A percentile compares a stretch with the other conserved stretches of the same genome.
Evolutionary conservation across 1,140 invertebrate species (phyloP).

Genomic region (Cotesia glomerata): DNA sequence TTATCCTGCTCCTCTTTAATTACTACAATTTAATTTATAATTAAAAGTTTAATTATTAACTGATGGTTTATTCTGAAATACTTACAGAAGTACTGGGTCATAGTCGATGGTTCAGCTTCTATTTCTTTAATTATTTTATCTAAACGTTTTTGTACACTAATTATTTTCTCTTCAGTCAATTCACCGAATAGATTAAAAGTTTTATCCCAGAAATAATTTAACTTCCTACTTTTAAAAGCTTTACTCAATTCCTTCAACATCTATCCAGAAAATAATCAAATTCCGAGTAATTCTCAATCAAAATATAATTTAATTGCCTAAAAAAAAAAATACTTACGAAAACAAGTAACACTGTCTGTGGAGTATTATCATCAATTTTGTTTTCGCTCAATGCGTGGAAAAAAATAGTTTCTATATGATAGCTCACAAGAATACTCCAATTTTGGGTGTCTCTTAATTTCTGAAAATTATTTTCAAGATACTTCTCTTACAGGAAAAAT

Average conservation of each 20-base stretch:
- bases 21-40: constrained; percentile 4
- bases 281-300: not conserved
- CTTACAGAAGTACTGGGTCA: constrained; percentile 41
- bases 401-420: constrained; percentile 49
- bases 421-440: constrained; percentile 40
- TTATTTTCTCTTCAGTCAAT: not conserved
- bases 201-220: constrained; percentile 42
- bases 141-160: constrained; percentile 24
- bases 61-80: not conserved
- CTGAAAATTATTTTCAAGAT: constrained; percentile 30
- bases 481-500: not conserved
- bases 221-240: not conserved
- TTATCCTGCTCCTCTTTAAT: constrained; percentile 1
- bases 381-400: constrained; percentile 27
- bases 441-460: constrained; percentile 42
- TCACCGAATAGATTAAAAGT: constrained; percentile 40
- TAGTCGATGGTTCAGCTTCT: constrained; percentile 15
- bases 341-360: constrained; percentile 14
- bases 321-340: constrained; percentile 26
- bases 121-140: constrained; percentile 32
- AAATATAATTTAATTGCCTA: not conserved
- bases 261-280: constrained; percentile 33
- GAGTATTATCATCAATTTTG: not conserved
- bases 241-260: constrained; percentile 41
- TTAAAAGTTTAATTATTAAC: not conserved